phyloP scores from a whole-genome alignment of 2,797 vertebrate species.

The Natrix natrix region DNA sequence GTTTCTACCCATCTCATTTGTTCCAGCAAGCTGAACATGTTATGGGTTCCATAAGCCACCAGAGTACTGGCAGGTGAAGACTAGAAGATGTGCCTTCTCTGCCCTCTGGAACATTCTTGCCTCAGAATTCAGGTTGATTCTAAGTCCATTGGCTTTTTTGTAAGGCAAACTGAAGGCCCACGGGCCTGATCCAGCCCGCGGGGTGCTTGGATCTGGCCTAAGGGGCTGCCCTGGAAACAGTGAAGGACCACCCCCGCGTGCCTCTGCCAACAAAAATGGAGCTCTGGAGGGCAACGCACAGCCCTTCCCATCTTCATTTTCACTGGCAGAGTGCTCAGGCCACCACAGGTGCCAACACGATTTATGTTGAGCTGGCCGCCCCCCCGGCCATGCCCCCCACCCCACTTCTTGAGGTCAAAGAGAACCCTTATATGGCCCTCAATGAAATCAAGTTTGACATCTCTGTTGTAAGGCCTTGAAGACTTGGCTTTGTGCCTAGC shows the following conservation, averaged over 20 bases:
- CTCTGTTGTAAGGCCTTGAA: neutral
- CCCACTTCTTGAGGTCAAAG: no score
- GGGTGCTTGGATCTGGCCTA: no score
- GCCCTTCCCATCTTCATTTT: no score
- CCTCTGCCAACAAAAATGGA: no score
- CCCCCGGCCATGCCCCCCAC: rapidly evolving
- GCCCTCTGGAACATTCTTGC: neutral
- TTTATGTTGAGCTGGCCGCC: no score
- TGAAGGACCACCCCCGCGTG: no score
- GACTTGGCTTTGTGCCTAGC: neutral
- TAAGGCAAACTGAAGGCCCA: neutral
- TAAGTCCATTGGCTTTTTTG: neutral
- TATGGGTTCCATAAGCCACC: neutral
- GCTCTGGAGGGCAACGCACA: rapidly evolving
- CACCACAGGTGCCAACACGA: no score
- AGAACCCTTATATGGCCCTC: no score
- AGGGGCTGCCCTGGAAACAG: no score
- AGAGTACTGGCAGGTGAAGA: neutral
- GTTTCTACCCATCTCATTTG: neutral
- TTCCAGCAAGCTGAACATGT: neutral
- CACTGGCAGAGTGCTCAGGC: no score
- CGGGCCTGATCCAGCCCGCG: no score
- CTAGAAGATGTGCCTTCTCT: neutral
- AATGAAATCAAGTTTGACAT: no score
- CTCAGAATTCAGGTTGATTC: neutral